Evolutionary conservation across 2,797 vertebrate genomes (phyloP).

Genomic region (Bovichtus variegatus): DNA sequence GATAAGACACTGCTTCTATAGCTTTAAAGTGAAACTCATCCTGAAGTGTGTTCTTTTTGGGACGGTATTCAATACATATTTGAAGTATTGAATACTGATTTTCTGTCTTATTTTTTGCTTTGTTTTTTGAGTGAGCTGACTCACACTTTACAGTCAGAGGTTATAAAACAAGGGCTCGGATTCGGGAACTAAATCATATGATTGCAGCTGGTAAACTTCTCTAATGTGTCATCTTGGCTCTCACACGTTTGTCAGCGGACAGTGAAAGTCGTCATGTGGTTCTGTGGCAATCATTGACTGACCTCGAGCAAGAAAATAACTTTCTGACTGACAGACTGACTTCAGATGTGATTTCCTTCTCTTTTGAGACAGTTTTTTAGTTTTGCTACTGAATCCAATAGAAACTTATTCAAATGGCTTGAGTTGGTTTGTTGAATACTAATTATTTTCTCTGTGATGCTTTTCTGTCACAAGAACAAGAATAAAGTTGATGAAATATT

Average conservation of each 20-base stretch:
- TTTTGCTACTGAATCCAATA: neutral
- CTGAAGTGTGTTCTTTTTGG: too few species aligned
- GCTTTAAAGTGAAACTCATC: neutral
- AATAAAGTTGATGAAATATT: conserved; percentile 16
- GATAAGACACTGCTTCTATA: neutral
- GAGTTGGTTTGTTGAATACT: neutral
- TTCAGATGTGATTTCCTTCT: too few species aligned
- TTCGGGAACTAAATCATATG: conserved; percentile 55
- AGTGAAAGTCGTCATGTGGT: conserved; percentile 27
- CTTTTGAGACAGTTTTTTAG: neutral
- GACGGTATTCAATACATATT: too few species aligned
- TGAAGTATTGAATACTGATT: neutral
- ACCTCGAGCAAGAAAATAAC: neutral
- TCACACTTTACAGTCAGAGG: neutral
- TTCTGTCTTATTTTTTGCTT: neutral
- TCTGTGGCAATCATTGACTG: conserved; percentile 42
- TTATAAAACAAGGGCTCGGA: conserved; percentile 5
- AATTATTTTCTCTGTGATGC: neutral
- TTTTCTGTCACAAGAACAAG: neutral
- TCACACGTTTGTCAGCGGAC: neutral
- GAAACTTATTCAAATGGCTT: neutral
- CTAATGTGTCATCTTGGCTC: neutral
- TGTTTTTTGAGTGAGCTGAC: neutral
- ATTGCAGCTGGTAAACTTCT: conserved; percentile 4
- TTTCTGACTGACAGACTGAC: too few species aligned